Evolutionary conservation across 1,140 invertebrate genomes (phyloP).

Genomic region (Drosophila suzukii): DNA sequence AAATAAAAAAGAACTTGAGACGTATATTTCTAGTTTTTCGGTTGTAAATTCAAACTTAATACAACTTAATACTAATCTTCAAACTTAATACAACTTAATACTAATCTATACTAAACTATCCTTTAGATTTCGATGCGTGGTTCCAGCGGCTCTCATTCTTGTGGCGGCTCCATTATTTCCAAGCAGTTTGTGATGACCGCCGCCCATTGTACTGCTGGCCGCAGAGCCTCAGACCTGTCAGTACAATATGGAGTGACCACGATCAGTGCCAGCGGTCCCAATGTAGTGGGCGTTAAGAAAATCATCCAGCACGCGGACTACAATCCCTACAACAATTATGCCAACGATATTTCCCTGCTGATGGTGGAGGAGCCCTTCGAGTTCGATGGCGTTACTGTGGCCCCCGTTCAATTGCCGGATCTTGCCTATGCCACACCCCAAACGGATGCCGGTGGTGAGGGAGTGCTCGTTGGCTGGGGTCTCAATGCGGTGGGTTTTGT

Average conservation of each 20-base stretch:
- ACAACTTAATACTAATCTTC: not conserved
- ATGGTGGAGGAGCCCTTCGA: conserved; percentile 55
- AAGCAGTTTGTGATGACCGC: conserved; percentile 86
- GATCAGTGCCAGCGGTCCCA: conserved; percentile 55
- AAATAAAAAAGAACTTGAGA: no score
- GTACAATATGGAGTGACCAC: conserved; percentile 67
- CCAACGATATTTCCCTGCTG: conserved; percentile 75
- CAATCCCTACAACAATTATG: conserved; percentile 57
- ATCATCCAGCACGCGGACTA: conserved; percentile 79
- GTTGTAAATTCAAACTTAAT: not conserved
- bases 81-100: not conserved
- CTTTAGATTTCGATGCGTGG: conserved; percentile 70
- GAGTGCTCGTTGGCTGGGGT: conserved; percentile 79
- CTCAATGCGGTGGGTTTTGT: conserved; percentile 60
- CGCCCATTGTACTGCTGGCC: conserved; percentile 86
- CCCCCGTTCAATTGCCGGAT: conserved; percentile 55
- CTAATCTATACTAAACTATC: not conserved
- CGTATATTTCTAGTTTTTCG: not conserved
- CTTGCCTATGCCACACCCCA: conserved; percentile 59
- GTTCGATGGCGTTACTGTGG: conserved; percentile 63
- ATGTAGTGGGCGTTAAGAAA: conserved; percentile 63
- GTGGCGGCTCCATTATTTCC: conserved; percentile 86
- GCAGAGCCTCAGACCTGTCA: conserved; percentile 31
- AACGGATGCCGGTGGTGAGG: conserved; percentile 44
- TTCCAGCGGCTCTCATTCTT: conserved; percentile 85